Conservation (phyloP, 2,113 vertebrate species). For the Grantiella picta region DNA sequence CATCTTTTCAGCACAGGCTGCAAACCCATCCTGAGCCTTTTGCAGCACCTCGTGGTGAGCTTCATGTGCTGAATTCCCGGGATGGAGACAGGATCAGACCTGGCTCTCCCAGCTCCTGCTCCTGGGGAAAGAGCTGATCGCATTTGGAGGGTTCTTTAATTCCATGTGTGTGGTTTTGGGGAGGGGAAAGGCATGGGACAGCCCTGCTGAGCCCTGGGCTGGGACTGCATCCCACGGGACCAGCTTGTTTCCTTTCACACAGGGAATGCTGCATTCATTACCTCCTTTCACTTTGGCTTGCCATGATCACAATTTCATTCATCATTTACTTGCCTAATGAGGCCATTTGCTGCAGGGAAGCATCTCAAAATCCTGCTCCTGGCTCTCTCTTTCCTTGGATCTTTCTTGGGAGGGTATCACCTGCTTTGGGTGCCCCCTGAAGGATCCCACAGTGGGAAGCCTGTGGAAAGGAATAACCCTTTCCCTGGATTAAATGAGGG, state of each 20-base stretch:
- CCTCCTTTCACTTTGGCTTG: not conserved
- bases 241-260: not conserved
- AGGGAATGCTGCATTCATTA: rapidly evolving
- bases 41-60: not conserved
- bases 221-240: not conserved
- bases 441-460: rapidly evolving
- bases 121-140: not conserved
- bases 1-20: not conserved
- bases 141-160: not conserved
- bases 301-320: not conserved
- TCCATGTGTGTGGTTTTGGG: rapidly evolving
- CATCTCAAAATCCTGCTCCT: not conserved
- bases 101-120: rapidly evolving
- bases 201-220: not conserved
- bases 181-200: rapidly evolving
- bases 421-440: not conserved
- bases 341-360: not conserved
- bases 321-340: not conserved
- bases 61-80: rapidly evolving
- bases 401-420: not conserved
- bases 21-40: not conserved
- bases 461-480: not conserved
- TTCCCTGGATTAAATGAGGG: not conserved
- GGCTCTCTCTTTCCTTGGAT: not conserved
- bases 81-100: not conserved